phyloP scores from a whole-genome alignment of 1,140 invertebrate genomes.

The Ruditapes philippinarum region DNA sequence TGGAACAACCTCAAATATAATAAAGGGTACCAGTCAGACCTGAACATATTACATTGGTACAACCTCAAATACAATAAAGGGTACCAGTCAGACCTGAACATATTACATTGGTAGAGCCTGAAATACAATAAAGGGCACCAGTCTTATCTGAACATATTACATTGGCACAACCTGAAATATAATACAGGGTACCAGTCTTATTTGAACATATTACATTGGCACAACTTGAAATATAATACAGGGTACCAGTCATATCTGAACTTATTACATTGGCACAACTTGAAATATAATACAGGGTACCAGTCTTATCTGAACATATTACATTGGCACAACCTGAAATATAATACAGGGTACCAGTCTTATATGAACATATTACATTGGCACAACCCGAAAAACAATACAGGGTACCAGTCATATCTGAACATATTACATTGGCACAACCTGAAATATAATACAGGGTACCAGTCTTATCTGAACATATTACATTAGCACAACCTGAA shows the following conservation, averaged over 20 bases:
- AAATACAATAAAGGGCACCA: background rate
- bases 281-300: too few species aligned
- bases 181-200: background rate
- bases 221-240: too few species aligned
- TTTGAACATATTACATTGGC: too few species aligned
- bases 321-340: too few species aligned
- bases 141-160: conserved; percentile 13
- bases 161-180: background rate
- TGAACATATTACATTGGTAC: conserved; percentile 99
- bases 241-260: too few species aligned
- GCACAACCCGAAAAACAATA: too few species aligned
- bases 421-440: conserved; percentile 99
- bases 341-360: too few species aligned
- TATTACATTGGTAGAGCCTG: conserved; percentile 98
- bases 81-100: conserved; percentile 99
- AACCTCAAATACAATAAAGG: conserved; percentile 91
- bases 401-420: conserved; percentile 94
- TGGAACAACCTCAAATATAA: conserved; percentile 93
- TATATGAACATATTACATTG: too few species aligned
- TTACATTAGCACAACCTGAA: conserved; percentile 98
- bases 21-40: conserved; percentile 96
- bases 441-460: conserved; percentile 87
- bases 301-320: too few species aligned
- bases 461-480: conserved; percentile 99
- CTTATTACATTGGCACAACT: too few species aligned